A percentile compares a stretch with the other conserved stretches of the same genome.
Evolutionary conservation across 2,113 vertebrate genomes (phyloP).

Genomic region (Myrmophylax atrothorax): DNA sequence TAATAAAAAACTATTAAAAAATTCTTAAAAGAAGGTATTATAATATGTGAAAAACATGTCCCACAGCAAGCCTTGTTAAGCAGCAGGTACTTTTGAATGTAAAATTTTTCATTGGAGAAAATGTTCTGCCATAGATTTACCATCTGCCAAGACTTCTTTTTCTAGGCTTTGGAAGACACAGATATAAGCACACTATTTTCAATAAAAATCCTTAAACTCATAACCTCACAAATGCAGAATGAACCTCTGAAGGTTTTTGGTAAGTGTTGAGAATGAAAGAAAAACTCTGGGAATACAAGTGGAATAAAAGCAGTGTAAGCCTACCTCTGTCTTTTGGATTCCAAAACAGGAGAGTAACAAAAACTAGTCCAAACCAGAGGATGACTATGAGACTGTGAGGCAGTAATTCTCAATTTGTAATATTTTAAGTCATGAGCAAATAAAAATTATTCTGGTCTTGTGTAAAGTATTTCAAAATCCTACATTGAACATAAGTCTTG

Average conservation of each 20-base stretch:
- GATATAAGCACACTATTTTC: not conserved
- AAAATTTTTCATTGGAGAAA: not conserved
- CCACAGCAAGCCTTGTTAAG: not conserved
- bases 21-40: not conserved
- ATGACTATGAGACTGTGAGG: not conserved
- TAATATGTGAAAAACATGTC: not conserved
- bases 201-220: not conserved
- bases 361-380: not conserved
- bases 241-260: not conserved
- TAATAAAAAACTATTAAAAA: not conserved
- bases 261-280: not conserved
- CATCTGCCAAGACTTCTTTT: not conserved
- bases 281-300: not conserved
- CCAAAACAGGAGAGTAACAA: not conserved
- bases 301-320: not conserved
- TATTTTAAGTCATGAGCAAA: not conserved
- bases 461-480: not conserved
- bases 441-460: not conserved
- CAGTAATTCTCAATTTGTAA: not conserved
- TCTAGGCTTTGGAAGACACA: not conserved
- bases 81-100: not conserved
- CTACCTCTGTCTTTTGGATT: not conserved
- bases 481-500: not conserved
- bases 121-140: not conserved
- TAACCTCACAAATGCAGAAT: not conserved